Base-by-base conservation (phyloP, 2,888 invertebrate species). In the Caenorhabditis sinica region DNA sequence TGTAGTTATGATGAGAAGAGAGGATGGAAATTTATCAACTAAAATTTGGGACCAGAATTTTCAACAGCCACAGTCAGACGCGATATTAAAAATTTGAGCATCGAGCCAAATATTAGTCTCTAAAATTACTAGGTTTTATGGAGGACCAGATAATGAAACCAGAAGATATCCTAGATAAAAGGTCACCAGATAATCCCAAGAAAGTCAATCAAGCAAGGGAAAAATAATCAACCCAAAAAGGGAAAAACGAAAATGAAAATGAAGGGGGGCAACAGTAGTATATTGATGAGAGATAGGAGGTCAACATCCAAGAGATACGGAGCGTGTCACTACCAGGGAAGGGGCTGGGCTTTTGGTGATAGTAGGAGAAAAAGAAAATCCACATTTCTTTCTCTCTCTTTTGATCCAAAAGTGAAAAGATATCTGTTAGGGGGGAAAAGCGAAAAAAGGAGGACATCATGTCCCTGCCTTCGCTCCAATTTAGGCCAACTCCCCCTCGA, bases 361-460 rank as follows among this genome's bases (percentile, higher is more conserved):
- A 69, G 68, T 17, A 51, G 30, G 43, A 56, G 66, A 66, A 58
- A 28, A 30, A 15, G 71, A 72, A 53, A 43, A 53, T 56, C 56
- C 56, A 69, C 68, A 53, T 40, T 36, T 20, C 43, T 6, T 23
- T 11, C 15, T 33, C 8, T 8, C 33, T 9, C 17, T n/a, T n/a
- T n/a, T n/a, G n/a, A n/a, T n/a, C 33, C 4, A 76, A 33, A 76
- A 76, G 76, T 76, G 71, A 77, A 77, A 71, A 77, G 69, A 69
- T 69, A 69, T 69, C 68, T 51, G 61, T 20, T n/a, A 36, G 30
- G 13, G 36, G 20, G 9, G 20, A n/a, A 25, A 63, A 40, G 56
- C 53, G 56, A 79, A 72, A 79, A 79, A 79, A 79, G 79, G 79
- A 79, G 71, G 79, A 72, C 71, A 72, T 45, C 65, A 66, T 45